Conservation (phyloP, 1,140 invertebrate genomes). For the Drosophila arizonae region DNA sequence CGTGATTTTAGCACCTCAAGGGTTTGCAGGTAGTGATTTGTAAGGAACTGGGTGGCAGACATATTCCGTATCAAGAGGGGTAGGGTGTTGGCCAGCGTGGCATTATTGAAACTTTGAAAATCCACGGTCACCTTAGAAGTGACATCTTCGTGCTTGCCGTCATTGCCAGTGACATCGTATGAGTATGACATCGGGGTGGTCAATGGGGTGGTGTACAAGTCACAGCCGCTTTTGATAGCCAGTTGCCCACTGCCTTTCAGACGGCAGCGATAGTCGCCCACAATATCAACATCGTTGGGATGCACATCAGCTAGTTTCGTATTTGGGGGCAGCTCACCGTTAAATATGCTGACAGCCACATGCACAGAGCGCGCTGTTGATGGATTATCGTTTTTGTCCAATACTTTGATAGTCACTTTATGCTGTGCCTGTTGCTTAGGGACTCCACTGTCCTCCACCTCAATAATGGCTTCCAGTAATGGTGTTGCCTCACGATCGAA, state of each 20-base stretch:
- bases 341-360: conserved; percentile 91
- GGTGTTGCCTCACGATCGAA: conserved; percentile 93
- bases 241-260: conserved; percentile 86
- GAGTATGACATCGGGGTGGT: conserved; percentile 88
- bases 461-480: conserved; percentile 89
- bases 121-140: conserved; percentile 92
- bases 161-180: conserved; percentile 92
- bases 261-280: conserved; percentile 93
- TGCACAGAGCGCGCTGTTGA: conserved; percentile 92
- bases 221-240: conserved; percentile 89
- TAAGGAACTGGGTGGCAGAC: conserved; percentile 89
- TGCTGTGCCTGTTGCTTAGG: conserved; percentile 92
- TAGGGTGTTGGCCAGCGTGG: conserved; percentile 91
- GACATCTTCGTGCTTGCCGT: conserved; percentile 93
- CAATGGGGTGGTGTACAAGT: conserved; percentile 88
- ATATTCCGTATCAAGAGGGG: conserved; percentile 89
- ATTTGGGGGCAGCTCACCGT: conserved; percentile 88
- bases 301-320: conserved; percentile 93
- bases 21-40: conserved; percentile 89
- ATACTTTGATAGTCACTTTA: conserved; percentile 89
- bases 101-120: conserved; percentile 91
- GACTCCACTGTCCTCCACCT: conserved; percentile 94
- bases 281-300: conserved; percentile 94
- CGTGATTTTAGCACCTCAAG: conserved; percentile 87
- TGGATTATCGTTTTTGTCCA: conserved; percentile 96